Evolutionary conservation across 2,888 invertebrate species (phyloP).

Genomic region (Netelia melanura): DNA sequence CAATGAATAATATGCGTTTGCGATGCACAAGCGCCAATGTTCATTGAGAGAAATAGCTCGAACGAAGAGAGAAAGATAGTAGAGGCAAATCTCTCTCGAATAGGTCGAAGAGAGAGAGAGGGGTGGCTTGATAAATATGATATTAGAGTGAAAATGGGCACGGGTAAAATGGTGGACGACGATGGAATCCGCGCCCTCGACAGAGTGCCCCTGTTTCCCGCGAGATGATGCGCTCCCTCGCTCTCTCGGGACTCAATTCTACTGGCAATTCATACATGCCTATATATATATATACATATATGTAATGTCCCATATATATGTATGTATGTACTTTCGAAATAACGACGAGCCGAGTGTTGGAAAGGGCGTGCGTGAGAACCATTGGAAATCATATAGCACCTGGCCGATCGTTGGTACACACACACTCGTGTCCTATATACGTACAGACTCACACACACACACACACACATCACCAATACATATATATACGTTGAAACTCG

Average conservation of each 20-base stretch:
- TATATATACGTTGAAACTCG: conserved; percentile 25
- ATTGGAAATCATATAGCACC: conserved; percentile 70
- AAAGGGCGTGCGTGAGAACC: conserved; percentile 55
- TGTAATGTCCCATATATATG: neutral
- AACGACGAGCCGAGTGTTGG: conserved; percentile 66
- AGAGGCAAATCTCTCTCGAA: neutral
- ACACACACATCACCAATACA: neutral
- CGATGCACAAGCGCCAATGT: conserved; percentile 24
- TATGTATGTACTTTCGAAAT: conserved; percentile 62
- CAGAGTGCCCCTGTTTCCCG: conserved; percentile 47
- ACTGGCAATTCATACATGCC: conserved; percentile 23
- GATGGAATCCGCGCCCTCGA: conserved; percentile 46
- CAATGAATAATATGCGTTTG: conserved; percentile 40
- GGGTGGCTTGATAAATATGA: conserved; percentile 59
- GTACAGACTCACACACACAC: neutral
- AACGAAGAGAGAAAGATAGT: neutral
- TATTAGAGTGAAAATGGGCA: conserved; percentile 61
- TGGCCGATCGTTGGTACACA: conserved; percentile 45
- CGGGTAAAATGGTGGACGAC: conserved; percentile 55
- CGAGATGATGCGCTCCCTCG: conserved; percentile 51
- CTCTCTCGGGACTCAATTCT: conserved; percentile 51
- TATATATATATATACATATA: neutral
- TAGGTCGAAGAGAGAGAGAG: neutral
- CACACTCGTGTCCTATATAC: neutral
- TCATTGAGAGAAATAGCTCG: conserved; percentile 60